Percentiles rank a stretch among this genome's conserved stretches.
These are phyloP conservation scores for Drosophila longiperda DNA, from an alignment of 2,888 invertebrate genomes.

Conservation along the genomic window DNA sequence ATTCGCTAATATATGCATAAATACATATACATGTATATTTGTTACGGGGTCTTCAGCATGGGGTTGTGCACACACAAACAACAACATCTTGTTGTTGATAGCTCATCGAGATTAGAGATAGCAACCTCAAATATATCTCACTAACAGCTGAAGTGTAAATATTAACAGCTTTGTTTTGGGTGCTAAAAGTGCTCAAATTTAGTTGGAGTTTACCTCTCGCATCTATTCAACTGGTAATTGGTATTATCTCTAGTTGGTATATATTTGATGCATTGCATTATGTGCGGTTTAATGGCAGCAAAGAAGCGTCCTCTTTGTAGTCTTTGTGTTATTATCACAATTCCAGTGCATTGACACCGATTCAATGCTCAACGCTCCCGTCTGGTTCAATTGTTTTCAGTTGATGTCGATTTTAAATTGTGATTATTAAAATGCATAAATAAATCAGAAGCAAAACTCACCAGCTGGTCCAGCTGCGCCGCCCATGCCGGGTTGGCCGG, in stretches of 20 bases:
- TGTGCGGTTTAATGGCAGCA: constrained; percentile 29
- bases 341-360: constrained; percentile 54
- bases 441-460: constrained; percentile 23
- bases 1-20: constrained; percentile 6
- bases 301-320: constrained; percentile 2
- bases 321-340: constrained; percentile 49
- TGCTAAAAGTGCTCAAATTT: constrained; percentile 27
- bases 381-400: constrained; percentile 26
- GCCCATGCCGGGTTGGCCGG: constrained; percentile 51
- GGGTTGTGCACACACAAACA: constrained; percentile 50
- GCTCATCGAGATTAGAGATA: constrained; percentile 14
- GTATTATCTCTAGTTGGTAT: not conserved
- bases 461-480: constrained; percentile 55
- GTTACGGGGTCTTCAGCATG: constrained; percentile 8
- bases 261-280: constrained; percentile 1
- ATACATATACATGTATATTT: not conserved
- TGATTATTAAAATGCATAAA: not conserved
- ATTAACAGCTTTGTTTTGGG: constrained; percentile 31
- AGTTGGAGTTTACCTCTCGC: constrained; percentile 31
- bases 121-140: constrained; percentile 2
- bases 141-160: constrained; percentile 14
- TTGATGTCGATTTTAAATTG: constrained; percentile 11
- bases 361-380: constrained; percentile 24
- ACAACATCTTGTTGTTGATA: constrained; percentile 27
- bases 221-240: not conserved